phyloP scores from a whole-genome alignment of 2,888 invertebrate genomes.

The Eupithecia exiguata region DNA sequence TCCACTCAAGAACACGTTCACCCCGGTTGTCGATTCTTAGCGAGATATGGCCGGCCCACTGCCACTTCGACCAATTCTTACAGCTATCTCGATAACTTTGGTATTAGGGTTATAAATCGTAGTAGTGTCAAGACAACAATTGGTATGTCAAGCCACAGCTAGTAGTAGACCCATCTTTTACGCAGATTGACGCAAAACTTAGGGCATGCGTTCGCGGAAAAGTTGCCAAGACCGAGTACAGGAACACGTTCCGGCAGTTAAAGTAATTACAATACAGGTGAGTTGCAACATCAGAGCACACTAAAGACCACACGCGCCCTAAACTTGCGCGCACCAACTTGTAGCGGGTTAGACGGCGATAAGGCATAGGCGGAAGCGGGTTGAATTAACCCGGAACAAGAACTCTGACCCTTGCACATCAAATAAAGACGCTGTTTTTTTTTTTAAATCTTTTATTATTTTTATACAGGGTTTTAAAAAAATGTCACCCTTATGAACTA shows the following conservation, averaged over 20 bases:
- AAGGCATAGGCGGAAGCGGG: conserved; percentile 44
- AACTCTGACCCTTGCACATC: too few species aligned
- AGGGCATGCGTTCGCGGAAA: conserved; percentile 15
- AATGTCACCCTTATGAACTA: too few species aligned
- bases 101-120: background rate
- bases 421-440: too few species aligned
- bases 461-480: too few species aligned
- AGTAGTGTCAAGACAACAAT: background rate
- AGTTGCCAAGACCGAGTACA: conserved; percentile 34
- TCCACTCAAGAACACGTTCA: too few species aligned
- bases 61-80: too few species aligned
- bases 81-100: too few species aligned
- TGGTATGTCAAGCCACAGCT: background rate
- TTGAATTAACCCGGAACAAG: background rate
- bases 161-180: background rate
- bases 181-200: conserved; percentile 14
- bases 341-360: conserved; percentile 54
- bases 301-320: conserved; percentile 70
- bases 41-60: too few species aligned
- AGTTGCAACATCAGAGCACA: conserved; percentile 65
- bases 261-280: conserved; percentile 81
- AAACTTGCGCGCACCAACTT: conserved; percentile 67
- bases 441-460: too few species aligned
- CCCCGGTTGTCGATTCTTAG: too few species aligned
- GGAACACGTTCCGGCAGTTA: conserved; percentile 61